Evolutionary conservation across 2,888 invertebrate genomes (phyloP), one percentile per base, ranked within the genome.

Genomic region (Amblyjoppa fuscipennis): DNA sequence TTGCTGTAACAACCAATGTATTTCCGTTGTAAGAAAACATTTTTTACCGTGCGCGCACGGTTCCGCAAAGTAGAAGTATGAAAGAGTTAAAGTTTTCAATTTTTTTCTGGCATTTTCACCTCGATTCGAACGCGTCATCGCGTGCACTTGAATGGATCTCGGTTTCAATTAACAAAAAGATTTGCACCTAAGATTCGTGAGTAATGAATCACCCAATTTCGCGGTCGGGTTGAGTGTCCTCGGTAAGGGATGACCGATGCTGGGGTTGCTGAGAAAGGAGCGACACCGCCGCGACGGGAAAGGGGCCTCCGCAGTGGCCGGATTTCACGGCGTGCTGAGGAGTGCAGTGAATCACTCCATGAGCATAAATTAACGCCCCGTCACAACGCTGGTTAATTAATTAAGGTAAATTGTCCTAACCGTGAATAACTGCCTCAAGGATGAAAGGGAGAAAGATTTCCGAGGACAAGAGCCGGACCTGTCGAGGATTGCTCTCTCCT

Each of bases 361-460:
- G 91, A 93, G 90, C 90, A 92, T 93, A 92, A 93, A 93, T 93
- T 93, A 93, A 90, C 89, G 89, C 85, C 81, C 91, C 90, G 91
- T 92, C 92, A 90, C 92, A 91, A 92, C 90, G 91, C 91, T 90
- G 91, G 91, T 93, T 93, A 93, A 93, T 93, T 93, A 93, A 93
- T 93, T 93, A 92, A 91, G 92, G 91, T 91, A 92, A 93, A 93
- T 93, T 92, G 91, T 92, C 91, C 92, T 93, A 92, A 93, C 91
- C 92, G 90, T 92, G 93, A 93, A 91, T 92, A 93, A 93, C 90
- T 92, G 90, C 91, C 45, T 13, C 81, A 89, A 90, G 90, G 89
- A 90, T 89, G 88, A 84, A 74, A 64, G 74, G 70, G 61, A 45
- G 66, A 82, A 82, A 85, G 68, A 79, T 79, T 82, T 28, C 75